Evolutionary conservation across 2,113 vertebrate species (phyloP), one percentile per base, ranked within the genome.

Genomic region (Chlamydotis undulata): DNA sequence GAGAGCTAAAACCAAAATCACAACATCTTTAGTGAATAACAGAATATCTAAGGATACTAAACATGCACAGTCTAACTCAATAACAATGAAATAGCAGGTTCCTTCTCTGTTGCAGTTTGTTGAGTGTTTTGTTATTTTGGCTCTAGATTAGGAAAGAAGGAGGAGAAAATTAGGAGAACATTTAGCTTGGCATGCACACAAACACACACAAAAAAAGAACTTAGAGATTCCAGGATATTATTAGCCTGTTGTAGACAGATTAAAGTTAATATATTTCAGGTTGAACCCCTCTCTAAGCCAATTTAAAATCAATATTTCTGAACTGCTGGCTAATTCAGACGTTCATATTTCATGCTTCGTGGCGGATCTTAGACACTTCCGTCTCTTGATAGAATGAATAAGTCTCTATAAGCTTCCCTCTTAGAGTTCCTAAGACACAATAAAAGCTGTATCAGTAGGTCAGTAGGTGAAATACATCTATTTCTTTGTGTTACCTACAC

Each of bases 241-340:
- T 78, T 94, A 81, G 29, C 29, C 60, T 74, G 31, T 71, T 60
- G 24, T 35, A 90, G 76, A 33, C 35, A 78, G 60, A 70, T 90
- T 90, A 22, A 23, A 57, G 52, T 64, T 78, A 84, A 78, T 83
- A 19, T 70, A 56, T 83, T 90, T 85, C 18, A 83, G n/a, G 14
- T 18, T 83, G 59, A 87, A 87, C 14, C 19, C 19, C 61, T 75
- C 33, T 68, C 33, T 93, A 89, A 89, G 25, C 29, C 43, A 85
- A 80, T 86, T 92, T 74, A 67, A 94, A 92, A 93, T 93, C 83
- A 71, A 8, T 90, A 77, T 71, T 89, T 73, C 43, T 81, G 39
- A 87, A 60, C 47, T n/a, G 7, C 11, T 71, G 29, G 39, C 19
- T 86, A 65, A 67, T 89, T 86, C 63, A 80, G 60, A 70, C 1